phyloP scores from a whole-genome alignment of 2,113 vertebrate species.

The Spea multiplicata region DNA sequence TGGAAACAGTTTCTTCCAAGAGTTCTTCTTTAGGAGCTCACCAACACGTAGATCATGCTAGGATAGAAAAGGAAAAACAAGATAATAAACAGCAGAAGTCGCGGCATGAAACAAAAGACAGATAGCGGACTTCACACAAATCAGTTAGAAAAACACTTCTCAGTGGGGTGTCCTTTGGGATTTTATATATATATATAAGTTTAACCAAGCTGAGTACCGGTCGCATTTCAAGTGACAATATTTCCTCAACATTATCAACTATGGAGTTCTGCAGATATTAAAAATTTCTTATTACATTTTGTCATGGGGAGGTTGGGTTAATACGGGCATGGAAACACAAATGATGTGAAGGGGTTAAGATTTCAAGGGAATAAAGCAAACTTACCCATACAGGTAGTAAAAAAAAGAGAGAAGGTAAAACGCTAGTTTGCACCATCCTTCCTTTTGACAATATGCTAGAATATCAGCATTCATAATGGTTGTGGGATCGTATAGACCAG shows the following conservation, averaged over 20 bases:
- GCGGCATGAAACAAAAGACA: too few relatives aligned
- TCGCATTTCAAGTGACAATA: too few relatives aligned
- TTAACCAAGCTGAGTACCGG: too few relatives aligned
- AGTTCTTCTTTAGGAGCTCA: conserved; percentile 86
- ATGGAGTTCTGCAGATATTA: too few relatives aligned
- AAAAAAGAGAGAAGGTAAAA: conserved; percentile 99
- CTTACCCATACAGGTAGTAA: conserved; percentile 98
- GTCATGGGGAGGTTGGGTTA: too few relatives aligned
- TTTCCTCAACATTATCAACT: too few relatives aligned
- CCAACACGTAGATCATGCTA: conserved; percentile 99
- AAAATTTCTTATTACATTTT: too few relatives aligned
- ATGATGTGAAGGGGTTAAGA: not conserved
- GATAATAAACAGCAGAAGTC: conserved; percentile 12
- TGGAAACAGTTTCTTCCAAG: conserved; percentile 59
- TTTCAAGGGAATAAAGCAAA: conserved; percentile 6
- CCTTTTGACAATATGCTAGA: conserved; percentile 98
- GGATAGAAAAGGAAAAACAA: conserved; percentile 51
- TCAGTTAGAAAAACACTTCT: too few relatives aligned
- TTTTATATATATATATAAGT: too few relatives aligned
- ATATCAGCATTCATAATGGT: conserved; percentile 99
- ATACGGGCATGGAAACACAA: not conserved
- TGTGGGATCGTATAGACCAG: conserved; percentile 95
- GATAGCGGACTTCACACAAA: too few relatives aligned
- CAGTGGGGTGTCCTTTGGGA: too few relatives aligned
- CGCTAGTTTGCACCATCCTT: conserved; percentile 98